phyloP scores from a whole-genome alignment of 2,888 invertebrate species.

The Nomada fucata region DNA sequence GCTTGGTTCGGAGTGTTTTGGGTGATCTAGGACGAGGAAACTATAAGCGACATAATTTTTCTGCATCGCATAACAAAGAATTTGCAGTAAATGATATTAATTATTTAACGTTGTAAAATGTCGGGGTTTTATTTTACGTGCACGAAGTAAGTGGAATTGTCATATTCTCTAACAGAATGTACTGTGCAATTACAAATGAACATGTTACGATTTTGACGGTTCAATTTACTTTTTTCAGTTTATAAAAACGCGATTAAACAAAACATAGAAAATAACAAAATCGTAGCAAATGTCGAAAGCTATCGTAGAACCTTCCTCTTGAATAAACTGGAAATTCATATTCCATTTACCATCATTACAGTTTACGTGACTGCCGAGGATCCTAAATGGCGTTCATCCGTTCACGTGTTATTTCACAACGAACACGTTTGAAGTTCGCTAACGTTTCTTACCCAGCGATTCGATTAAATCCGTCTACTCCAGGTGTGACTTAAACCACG shows the following conservation, averaged over 20 bases:
- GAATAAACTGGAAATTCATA: background rate
- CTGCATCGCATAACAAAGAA: background rate
- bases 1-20: too few species aligned
- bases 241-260: too few species aligned
- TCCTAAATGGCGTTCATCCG: background rate
- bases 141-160: background rate
- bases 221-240: too few species aligned
- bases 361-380: background rate
- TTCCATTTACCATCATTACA: background rate
- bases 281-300: too few species aligned
- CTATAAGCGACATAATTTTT: background rate
- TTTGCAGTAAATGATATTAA: background rate
- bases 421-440: too few species aligned
- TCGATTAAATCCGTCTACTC: constrained; percentile 8
- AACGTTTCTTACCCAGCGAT: background rate
- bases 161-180: background rate
- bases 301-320: too few species aligned
- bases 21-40: too few species aligned
- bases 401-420: background rate
- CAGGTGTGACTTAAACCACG: background rate
- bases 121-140: background rate
- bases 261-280: too few species aligned
- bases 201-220: background rate
- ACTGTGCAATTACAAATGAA: background rate
- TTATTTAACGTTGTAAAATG: background rate